These are phyloP conservation scores for Watsonalla cultraria DNA, from an alignment of 2,888 invertebrate species.

Conservation along the genomic window DNA sequence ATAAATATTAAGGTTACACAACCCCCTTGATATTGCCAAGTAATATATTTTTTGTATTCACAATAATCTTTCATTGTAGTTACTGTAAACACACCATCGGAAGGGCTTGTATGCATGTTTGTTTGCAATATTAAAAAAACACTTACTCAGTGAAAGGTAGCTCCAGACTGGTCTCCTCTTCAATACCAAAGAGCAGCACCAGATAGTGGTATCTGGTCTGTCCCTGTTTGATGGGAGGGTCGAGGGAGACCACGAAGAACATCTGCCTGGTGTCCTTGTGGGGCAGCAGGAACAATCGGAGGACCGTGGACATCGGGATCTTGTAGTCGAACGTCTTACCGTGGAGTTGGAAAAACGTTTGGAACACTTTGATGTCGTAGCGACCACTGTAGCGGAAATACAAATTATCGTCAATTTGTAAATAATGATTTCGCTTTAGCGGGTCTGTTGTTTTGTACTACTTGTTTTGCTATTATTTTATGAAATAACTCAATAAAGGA, in stretches of 20 bases:
- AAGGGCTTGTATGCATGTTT: no score
- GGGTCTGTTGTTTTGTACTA: no score
- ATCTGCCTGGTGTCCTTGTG: constrained; percentile 99
- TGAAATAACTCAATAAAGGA: no score
- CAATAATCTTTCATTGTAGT: no score
- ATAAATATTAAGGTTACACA: no score
- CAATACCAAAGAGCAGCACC: constrained; percentile 95
- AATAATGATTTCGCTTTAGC: neutral
- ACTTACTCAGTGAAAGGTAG: constrained; percentile 94
- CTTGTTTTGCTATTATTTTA: no score
- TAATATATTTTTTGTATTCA: no score
- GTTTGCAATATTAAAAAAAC: constrained; percentile 1
- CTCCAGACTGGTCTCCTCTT: constrained; percentile 95
- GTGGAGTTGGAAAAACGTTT: constrained; percentile 82
- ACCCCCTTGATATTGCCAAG: no score
- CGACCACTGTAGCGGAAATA: constrained; percentile 86
- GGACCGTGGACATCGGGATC: constrained; percentile 97
- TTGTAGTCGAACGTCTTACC: constrained; percentile 99
- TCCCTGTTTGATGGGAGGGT: constrained; percentile 99
- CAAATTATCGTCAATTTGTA: constrained; percentile 7
- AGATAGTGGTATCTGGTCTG: constrained; percentile 98
- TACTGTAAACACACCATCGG: no score
- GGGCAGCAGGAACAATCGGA: constrained; percentile 95
- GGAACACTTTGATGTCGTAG: constrained; percentile 97
- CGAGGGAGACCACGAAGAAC: constrained; percentile 98